These are phyloP conservation scores for Halcyon malimbica DNA, from an alignment of 2,113 vertebrate species.

Conservation along the genomic window DNA sequence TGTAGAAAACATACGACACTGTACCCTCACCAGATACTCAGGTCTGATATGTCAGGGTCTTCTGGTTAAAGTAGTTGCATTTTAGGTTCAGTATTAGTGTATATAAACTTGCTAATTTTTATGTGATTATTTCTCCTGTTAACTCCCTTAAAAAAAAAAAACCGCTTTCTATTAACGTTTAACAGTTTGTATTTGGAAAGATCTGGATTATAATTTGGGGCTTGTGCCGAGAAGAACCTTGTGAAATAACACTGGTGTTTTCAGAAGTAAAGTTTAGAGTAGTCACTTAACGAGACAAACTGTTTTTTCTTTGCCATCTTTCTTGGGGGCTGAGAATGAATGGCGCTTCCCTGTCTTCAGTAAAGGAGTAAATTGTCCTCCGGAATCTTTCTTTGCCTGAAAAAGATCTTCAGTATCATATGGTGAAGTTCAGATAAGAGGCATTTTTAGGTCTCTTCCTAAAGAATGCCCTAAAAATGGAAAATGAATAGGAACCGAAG, in stretches of 20 bases:
- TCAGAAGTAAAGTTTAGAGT: background rate
- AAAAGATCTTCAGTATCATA: slow-evolving; percentile 57
- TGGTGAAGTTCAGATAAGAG: slow-evolving; percentile 78
- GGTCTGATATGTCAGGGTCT: background rate
- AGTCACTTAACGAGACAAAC: background rate
- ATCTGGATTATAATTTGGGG: background rate
- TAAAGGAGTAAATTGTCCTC: slow-evolving; percentile 62
- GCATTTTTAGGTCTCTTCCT: slow-evolving; percentile 69
- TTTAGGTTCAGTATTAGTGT: background rate
- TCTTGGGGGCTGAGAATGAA: slow-evolving; percentile 77
- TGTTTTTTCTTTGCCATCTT: slow-evolving; percentile 72
- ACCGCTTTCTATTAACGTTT: background rate
- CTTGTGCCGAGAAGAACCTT: background rate
- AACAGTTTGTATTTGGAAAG: background rate
- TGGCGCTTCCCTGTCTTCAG: slow-evolving; percentile 75
- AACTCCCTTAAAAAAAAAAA: background rate
- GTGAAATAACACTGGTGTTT: background rate
- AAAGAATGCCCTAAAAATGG: slow-evolving; percentile 78
- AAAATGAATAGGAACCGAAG: slow-evolving; percentile 33
- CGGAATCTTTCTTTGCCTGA: slow-evolving; percentile 46
- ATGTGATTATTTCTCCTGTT: background rate
- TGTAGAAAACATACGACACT: background rate
- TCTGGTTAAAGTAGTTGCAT: background rate
- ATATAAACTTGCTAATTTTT: background rate
- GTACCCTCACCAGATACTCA: background rate